Evolutionary conservation across 1,140 invertebrate genomes (phyloP).

Genomic region (roundworm (Caenorhabditis elegans)): WBcel235 BX284603.4:2574501-2575000

Average conservation of each 20-base stretch:
- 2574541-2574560: slow-evolving; percentile 99
- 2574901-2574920: slow-evolving; percentile 82
- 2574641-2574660: neutral
- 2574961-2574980: slow-evolving; percentile 91
- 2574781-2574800: slow-evolving; percentile 61
- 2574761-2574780: slow-evolving; percentile 64
- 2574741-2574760: slow-evolving; percentile 42
- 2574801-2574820: slow-evolving; percentile 47
- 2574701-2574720: slow-evolving; percentile 88
- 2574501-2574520: slow-evolving; percentile 81
- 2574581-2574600: slow-evolving; percentile 84
- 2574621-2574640: slow-evolving; percentile 74
- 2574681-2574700: slow-evolving; percentile 79
- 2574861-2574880: slow-evolving; percentile 93
- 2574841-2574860: slow-evolving; percentile 87
- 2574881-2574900: slow-evolving; percentile 99
- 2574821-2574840: slow-evolving; percentile 77
- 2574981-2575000: slow-evolving; percentile 74
- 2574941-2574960: slow-evolving; percentile 97
- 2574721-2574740: slow-evolving; percentile 85
- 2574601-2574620: slow-evolving; percentile 78
- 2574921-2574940: slow-evolving; percentile 99
- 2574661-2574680: neutral
- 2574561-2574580: slow-evolving; percentile 95
- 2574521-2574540: slow-evolving; percentile 88